These are phyloP conservation scores for Mustela nigripes DNA, from an alignment of 2,113 vertebrate genomes.

Conservation along the genomic window DNA sequence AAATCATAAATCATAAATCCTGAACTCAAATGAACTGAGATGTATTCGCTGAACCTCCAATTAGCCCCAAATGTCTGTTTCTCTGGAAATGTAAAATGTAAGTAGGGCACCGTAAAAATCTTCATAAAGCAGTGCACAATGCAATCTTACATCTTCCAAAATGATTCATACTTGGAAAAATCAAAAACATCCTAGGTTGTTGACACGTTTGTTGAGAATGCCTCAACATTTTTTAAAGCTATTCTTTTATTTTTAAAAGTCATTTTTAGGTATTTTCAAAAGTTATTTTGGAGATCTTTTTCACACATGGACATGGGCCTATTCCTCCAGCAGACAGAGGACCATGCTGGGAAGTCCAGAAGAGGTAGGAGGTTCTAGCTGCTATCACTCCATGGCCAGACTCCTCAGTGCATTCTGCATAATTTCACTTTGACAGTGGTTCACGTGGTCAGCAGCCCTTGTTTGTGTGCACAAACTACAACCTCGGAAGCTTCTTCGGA, in stretches of 20 bases:
- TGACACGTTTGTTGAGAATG: not conserved
- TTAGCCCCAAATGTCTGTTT: not conserved
- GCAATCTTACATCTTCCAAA: not conserved
- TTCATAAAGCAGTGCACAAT: not conserved
- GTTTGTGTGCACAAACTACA: not conserved
- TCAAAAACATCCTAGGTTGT: not conserved
- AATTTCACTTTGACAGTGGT: not conserved
- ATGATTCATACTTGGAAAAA: not conserved
- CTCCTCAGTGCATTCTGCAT: not conserved
- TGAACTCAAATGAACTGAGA: not conserved
- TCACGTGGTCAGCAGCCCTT: not conserved
- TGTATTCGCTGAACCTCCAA: not conserved
- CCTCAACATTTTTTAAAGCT: not conserved
- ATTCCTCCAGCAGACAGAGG: not conserved
- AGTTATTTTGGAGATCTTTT: not conserved
- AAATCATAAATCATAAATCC: not conserved
- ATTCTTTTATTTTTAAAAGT: not conserved
- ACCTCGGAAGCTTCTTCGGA: not conserved
- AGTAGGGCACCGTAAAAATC: not conserved
- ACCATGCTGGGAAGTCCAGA: not conserved
- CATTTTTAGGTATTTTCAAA: not conserved
- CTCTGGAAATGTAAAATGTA: slow-evolving; percentile 28
- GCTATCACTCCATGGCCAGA: not conserved
- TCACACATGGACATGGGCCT: not conserved
- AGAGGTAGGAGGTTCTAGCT: not conserved